Base-by-base conservation (phyloP, 1,140 invertebrate genomes). In the Dendroctonus valens region DNA sequence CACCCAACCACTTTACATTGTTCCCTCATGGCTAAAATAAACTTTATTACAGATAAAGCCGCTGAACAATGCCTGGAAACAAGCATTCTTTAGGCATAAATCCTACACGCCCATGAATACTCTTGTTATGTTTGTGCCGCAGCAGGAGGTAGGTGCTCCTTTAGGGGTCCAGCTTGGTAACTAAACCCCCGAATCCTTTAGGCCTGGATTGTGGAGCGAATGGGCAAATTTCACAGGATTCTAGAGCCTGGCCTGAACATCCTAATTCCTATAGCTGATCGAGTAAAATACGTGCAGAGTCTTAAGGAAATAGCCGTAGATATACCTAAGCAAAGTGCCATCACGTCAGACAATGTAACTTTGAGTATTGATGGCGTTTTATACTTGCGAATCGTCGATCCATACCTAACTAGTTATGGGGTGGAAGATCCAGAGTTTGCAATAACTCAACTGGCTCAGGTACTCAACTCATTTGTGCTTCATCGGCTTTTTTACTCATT, bases 361-460 rank as follows among this genome's bases (percentile, higher is more conserved):
- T 81, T 99, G 50, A 92, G 87, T 75, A 94, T 99, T 76, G 97
- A 99, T 83, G 98, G 97, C 70, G 96, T 99, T 9, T 83, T 99
- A 15, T 99, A 99, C 80, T 85, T 99, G 60, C 84, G 91, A 78
- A 92, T 99, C 70, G 83, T 94, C 62, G 91, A 99, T 83, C 90
- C 98, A 12, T 99, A 98, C 78, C 76, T 87, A 72, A 91, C 96
- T 54, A 97, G 95, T 67, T 99, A 99, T 82, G 97, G 97, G 40
- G 97, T 99, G 37, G 96, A 99, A 83, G 97, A 99, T 84, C 94
- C 97, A 12, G 97, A 99, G 81, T 99, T 98, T 87, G 97, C 97
- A 5, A 95, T 99, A 59, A 98, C 96, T 46, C 97, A 99, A 79
- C 82, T 99, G 46, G 97, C 97, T 0, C 97, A 99, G 54, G 66